These are phyloP conservation scores for Schizothorax lantsangensis DNA, from an alignment of 2,797 vertebrate genomes.

Conservation along the genomic window DNA sequence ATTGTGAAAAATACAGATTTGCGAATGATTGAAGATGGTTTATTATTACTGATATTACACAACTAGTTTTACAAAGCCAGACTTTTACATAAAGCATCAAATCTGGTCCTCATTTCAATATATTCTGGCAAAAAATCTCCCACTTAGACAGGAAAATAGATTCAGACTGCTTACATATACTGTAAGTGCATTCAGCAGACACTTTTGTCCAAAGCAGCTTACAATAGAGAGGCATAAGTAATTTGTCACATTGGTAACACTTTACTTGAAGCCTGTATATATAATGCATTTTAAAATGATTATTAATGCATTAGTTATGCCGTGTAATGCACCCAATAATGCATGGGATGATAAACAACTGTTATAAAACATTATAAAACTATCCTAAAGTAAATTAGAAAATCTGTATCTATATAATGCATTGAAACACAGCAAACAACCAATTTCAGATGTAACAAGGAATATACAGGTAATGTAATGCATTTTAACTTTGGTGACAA, in stretches of 20 bases:
- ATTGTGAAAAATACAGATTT: not conserved
- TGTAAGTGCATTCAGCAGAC: not conserved
- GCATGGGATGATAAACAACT: not conserved
- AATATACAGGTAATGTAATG: not conserved
- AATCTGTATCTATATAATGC: not conserved
- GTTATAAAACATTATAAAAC: not conserved
- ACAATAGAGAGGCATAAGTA: not conserved
- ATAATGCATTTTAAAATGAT: not conserved
- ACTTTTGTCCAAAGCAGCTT: not conserved
- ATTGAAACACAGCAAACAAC: not conserved
- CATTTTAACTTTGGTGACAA: not conserved
- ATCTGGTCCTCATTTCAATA: not conserved
- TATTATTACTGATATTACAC: not conserved
- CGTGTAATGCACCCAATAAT: not conserved
- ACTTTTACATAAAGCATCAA: not conserved
- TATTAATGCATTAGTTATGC: not conserved
- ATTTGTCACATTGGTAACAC: not conserved
- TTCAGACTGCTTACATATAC: not conserved
- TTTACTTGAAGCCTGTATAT: not conserved
- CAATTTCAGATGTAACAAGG: not conserved
- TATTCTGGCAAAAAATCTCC: not conserved
- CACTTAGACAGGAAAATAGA: not conserved
- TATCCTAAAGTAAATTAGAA: not conserved
- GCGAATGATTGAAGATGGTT: not conserved
- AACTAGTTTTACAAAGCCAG: not conserved